phyloP scores from a whole-genome alignment of 1,140 invertebrate species.

The Trinorchestia longiramus region DNA sequence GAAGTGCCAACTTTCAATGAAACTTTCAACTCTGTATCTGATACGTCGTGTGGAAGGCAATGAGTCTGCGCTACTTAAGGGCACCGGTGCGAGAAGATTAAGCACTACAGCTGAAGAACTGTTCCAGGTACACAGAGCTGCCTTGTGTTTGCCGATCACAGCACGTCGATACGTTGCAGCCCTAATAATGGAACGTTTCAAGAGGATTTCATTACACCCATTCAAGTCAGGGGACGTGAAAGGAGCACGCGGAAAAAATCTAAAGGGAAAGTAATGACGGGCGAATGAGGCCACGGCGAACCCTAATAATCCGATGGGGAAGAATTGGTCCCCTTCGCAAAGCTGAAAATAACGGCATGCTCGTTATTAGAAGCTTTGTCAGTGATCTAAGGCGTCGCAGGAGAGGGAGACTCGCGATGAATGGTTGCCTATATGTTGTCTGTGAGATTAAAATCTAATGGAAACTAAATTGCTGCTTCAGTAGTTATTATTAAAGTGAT shows the following conservation, averaged over 20 bases:
- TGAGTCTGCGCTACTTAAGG: background rate
- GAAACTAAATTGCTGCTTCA: background rate
- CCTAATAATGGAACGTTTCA: background rate
- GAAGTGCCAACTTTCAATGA: too few relatives aligned
- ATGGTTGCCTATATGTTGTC: background rate
- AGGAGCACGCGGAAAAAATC: constrained; percentile 20
- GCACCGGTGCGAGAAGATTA: background rate
- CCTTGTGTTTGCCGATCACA: background rate
- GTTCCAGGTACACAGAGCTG: background rate
- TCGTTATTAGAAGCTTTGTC: background rate
- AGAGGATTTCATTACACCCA: constrained; percentile 33
- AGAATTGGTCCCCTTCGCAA: background rate
- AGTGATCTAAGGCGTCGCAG: background rate
- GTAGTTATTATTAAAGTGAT: background rate
- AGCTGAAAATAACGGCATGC: constrained; percentile 6
- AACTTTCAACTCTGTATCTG: too few relatives aligned
- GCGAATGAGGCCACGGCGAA: background rate
- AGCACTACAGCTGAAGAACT: background rate
- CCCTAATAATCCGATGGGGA: constrained; percentile 12
- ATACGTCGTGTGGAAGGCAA: background rate
- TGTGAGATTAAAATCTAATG: background rate
- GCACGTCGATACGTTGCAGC: background rate
- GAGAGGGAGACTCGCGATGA: background rate
- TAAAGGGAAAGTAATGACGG: constrained; percentile 8
- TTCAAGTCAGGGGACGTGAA: constrained; percentile 3